Conservation (phyloP, 2,113 vertebrate genomes). For the Sylvia atricapilla region DNA sequence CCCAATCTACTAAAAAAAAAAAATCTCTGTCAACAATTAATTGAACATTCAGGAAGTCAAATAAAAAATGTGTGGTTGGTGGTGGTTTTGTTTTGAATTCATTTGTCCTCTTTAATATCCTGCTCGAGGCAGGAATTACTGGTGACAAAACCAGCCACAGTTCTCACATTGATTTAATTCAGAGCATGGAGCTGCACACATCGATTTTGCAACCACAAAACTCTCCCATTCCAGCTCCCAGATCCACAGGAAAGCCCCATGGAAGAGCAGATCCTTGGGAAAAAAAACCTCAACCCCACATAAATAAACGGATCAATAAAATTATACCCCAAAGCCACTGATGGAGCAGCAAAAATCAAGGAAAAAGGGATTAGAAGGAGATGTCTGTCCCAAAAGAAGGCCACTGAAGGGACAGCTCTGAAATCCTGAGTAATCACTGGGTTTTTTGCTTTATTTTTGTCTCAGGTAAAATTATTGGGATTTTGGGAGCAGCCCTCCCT, state of each 20-base stretch:
- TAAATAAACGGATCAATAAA: neutral
- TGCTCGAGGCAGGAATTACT: neutral
- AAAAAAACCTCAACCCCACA: neutral
- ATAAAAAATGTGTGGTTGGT: neutral
- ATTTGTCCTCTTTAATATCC: neutral
- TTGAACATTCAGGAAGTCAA: constrained; percentile 1
- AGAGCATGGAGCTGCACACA: neutral
- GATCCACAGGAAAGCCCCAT: neutral
- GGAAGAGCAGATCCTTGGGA: neutral
- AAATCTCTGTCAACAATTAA: constrained; percentile 16
- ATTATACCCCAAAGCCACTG: neutral
- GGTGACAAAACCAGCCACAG: neutral
- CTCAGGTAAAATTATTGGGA: neutral
- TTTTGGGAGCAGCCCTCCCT: neutral
- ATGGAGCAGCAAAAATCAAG: neutral
- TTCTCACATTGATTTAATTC: neutral
- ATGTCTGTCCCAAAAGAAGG: neutral
- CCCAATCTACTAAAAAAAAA: neutral
- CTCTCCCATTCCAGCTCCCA: neutral
- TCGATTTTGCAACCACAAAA: neutral
- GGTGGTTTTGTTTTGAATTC: neutral
- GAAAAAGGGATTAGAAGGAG: neutral
- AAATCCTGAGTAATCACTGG: neutral
- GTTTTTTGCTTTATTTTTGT: neutral
- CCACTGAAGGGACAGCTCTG: neutral